Percentiles rank a stretch among this genome's conserved stretches.
Evolutionary conservation across 2,113 vertebrate genomes (phyloP).

Genomic region (Rhinogobius similis): DNA sequence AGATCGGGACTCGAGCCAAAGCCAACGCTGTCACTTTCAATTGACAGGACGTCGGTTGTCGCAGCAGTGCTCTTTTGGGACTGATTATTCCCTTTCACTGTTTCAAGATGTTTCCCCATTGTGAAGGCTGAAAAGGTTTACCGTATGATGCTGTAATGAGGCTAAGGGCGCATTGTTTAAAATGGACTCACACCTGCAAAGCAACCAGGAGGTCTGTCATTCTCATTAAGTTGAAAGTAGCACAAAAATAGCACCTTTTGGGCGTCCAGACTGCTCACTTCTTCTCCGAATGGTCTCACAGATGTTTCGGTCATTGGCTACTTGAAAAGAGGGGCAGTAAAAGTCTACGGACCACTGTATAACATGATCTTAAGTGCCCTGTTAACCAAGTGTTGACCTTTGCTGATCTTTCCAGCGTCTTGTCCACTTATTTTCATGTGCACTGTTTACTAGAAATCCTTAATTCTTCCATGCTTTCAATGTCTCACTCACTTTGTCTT

Average conservation of each 20-base stretch:
- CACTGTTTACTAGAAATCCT: not conserved
- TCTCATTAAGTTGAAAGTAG: constrained; percentile 24
- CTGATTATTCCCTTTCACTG: constrained; percentile 34
- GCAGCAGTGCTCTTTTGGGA: constrained; percentile 21
- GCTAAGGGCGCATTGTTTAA: constrained; percentile 34
- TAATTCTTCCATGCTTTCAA: not conserved
- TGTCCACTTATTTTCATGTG: not conserved
- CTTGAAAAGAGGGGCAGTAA: constrained; percentile 34
- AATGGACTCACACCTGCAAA: constrained; percentile 50
- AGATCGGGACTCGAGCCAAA: constrained; percentile 44
- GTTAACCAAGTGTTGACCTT: constrained; percentile 54
- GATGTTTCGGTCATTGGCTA: constrained; percentile 55
- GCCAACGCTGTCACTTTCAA: constrained; percentile 61
- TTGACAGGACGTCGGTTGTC: constrained; percentile 31
- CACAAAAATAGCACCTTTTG: not conserved
- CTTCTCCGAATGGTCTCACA: constrained; percentile 33
- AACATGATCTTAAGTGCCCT: constrained; percentile 50
- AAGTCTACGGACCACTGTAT: constrained; percentile 44
- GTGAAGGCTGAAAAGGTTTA: constrained; percentile 13
- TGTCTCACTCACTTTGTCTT: not conserved
- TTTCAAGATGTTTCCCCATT: constrained; percentile 62
- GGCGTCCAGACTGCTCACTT: constrained; percentile 8
- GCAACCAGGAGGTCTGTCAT: constrained; percentile 16
- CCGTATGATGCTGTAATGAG: constrained; percentile 25
- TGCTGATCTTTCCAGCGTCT: constrained; percentile 28